Conservation (phyloP, 2,797 vertebrate species). For the Monodelphis domestica region DNA sequence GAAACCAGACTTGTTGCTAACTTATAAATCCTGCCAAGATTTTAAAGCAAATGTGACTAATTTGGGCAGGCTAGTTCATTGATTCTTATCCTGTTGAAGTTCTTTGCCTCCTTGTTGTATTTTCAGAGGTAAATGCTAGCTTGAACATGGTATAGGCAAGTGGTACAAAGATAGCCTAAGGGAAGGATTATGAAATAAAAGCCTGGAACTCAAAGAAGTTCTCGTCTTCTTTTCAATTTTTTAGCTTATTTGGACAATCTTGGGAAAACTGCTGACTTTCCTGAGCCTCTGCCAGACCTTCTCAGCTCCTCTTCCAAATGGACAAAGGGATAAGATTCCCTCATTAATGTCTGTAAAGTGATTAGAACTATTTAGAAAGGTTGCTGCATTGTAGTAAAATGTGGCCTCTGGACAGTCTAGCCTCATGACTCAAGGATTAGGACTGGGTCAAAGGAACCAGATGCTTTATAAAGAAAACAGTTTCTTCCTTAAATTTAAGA, state of each 20-base stretch:
- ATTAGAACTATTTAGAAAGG: conserved; percentile 21
- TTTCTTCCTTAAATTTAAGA: not conserved
- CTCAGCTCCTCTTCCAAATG: not conserved
- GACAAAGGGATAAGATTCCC: not conserved
- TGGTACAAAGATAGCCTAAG: not conserved
- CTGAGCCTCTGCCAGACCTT: not conserved
- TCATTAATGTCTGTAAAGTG: conserved; percentile 36
- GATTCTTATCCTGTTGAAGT: conserved; percentile 51
- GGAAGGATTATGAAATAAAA: conserved; percentile 26
- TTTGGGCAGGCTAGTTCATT: conserved; percentile 29
- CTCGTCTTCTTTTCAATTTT: not conserved
- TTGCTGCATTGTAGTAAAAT: not conserved
- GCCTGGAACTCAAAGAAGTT: not conserved
- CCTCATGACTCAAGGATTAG: not conserved
- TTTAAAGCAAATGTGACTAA: conserved; percentile 39
- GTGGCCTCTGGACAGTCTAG: not conserved
- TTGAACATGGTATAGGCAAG: not conserved
- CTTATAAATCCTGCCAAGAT: conserved; percentile 21
- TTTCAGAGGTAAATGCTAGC: conserved; percentile 29
- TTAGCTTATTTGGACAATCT: conserved; percentile 1
- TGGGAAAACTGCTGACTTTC: conserved; percentile 5
- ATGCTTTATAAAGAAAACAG: not conserved
- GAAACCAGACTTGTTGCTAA: conserved; percentile 33
- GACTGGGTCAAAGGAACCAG: not conserved
- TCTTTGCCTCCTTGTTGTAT: not conserved